Percentiles rank a stretch among this genome's conserved stretches.
phyloP scores from a whole-genome alignment of 2,797 vertebrate genomes.

The Holocentrus rufus region DNA sequence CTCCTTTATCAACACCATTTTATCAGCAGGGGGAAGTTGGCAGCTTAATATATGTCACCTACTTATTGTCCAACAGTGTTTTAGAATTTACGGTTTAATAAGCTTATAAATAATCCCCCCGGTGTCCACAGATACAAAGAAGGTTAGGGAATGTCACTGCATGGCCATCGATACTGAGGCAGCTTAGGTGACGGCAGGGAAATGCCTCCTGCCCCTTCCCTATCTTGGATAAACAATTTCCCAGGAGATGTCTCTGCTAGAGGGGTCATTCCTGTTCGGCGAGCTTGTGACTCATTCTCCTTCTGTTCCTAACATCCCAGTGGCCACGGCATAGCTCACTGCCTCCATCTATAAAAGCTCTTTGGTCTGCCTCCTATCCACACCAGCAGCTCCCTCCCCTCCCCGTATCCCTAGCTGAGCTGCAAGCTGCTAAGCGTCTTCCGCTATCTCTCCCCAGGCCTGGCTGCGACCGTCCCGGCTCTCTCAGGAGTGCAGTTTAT shows the following conservation, averaged over 20 bases:
- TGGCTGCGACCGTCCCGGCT: constrained; percentile 1
- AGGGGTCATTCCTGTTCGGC: constrained; percentile 55
- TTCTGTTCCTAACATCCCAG: constrained; percentile 34
- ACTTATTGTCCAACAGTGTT: constrained; percentile 68
- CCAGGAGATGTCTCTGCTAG: constrained; percentile 43
- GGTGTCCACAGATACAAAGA: constrained; percentile 68
- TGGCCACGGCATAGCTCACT: constrained; percentile 38
- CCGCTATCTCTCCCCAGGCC: constrained; percentile 34
- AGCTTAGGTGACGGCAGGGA: constrained; percentile 40
- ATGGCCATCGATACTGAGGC: constrained; percentile 46
- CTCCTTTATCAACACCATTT: constrained; percentile 64
- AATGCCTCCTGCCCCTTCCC: constrained; percentile 47
- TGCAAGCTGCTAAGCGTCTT: constrained; percentile 46
- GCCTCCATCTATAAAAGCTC: constrained; percentile 44
- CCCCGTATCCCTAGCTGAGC: constrained; percentile 34
- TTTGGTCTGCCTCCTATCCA: constrained; percentile 48
- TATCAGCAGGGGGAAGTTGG: constrained; percentile 68
- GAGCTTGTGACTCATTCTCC: constrained; percentile 53
- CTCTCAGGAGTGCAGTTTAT: constrained; percentile 64
- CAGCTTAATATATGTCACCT: constrained; percentile 64
- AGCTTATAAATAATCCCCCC: constrained; percentile 76
- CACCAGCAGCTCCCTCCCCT: constrained; percentile 15
- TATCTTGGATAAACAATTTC: constrained; percentile 62
- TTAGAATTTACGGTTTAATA: constrained; percentile 73
- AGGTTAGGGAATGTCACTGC: constrained; percentile 71